Percentiles rank a stretch among this genome's conserved stretches.
Conservation (phyloP, 2,888 invertebrate genomes). For the Diaprepes abbreviatus region DNA sequence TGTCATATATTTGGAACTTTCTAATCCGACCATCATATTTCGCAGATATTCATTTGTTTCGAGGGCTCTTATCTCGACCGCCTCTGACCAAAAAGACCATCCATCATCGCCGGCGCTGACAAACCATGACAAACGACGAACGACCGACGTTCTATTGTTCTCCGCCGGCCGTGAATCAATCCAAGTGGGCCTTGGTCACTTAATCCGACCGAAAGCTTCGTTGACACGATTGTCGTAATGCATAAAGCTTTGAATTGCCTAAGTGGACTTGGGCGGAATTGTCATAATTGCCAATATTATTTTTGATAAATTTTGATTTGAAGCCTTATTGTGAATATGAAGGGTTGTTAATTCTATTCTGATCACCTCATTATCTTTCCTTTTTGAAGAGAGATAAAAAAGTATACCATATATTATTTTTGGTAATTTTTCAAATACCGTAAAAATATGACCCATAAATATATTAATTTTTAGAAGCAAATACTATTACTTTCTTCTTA, state of each 20-base stretch:
- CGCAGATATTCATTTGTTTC: conserved; percentile 37
- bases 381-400: too few species aligned
- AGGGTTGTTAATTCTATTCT: too few species aligned
- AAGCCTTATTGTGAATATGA: too few species aligned
- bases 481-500: too few species aligned
- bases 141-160: conserved; percentile 50
- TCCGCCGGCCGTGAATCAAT: conserved; percentile 45
- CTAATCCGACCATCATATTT: conserved; percentile 32
- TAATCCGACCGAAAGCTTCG: conserved; percentile 57
- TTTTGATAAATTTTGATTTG: neutral
- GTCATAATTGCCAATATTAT: neutral
- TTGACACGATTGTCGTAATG: conserved; percentile 54
- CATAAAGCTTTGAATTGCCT: conserved; percentile 25
- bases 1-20: too few species aligned
- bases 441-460: too few species aligned
- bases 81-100: conserved; percentile 42
- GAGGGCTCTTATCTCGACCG: conserved; percentile 38
- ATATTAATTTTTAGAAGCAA: too few species aligned
- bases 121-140: conserved; percentile 47
- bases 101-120: conserved; percentile 45
- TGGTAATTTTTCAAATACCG: too few species aligned
- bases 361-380: too few species aligned
- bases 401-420: too few species aligned
- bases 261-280: conserved; percentile 10
- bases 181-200: conserved; percentile 54